Percentiles rank a stretch among this genome's conserved stretches.
phyloP scores from a whole-genome alignment of 2,888 invertebrate species.

The Holacanthella duospinosa region DNA sequence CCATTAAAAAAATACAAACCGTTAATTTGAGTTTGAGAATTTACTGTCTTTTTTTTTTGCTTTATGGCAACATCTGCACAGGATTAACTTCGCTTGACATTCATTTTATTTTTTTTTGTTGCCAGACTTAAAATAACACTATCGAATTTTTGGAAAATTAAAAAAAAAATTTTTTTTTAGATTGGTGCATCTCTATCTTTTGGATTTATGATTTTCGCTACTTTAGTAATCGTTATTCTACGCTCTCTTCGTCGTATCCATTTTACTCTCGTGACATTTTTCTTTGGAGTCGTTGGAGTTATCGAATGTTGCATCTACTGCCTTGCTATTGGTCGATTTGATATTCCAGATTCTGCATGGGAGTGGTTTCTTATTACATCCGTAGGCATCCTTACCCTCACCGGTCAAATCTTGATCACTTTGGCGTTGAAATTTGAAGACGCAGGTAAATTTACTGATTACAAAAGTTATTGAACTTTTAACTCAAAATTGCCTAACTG shows the following conservation, averaged over 20 bases:
- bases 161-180: no score
- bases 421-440: conserved; percentile 22
- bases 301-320: conserved; percentile 21
- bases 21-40: no score
- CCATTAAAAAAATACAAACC: no score
- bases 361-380: conserved; percentile 20
- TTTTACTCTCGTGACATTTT: conserved; percentile 20
- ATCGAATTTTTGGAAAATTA: no score
- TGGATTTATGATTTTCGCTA: conserved; percentile 20
- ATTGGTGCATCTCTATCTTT: conserved; percentile 21
- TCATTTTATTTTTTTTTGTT: no score
- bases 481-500: no score
- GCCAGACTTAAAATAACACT: no score
- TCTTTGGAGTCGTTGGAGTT: conserved; percentile 21
- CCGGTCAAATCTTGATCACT: conserved; percentile 26
- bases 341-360: conserved; percentile 16
- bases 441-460: background rate
- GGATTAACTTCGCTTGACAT: no score
- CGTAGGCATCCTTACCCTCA: conserved; percentile 19
- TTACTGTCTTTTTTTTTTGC: no score
- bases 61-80: no score
- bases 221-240: conserved; percentile 21
- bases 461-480: no score
- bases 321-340: conserved; percentile 14
- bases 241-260: conserved; percentile 24